A percentile compares a stretch with the other conserved stretches of the same genome.
These are phyloP conservation scores for Galendromus occidentalis DNA, from an alignment of 1,140 invertebrate species.

Conservation along the genomic window DNA sequence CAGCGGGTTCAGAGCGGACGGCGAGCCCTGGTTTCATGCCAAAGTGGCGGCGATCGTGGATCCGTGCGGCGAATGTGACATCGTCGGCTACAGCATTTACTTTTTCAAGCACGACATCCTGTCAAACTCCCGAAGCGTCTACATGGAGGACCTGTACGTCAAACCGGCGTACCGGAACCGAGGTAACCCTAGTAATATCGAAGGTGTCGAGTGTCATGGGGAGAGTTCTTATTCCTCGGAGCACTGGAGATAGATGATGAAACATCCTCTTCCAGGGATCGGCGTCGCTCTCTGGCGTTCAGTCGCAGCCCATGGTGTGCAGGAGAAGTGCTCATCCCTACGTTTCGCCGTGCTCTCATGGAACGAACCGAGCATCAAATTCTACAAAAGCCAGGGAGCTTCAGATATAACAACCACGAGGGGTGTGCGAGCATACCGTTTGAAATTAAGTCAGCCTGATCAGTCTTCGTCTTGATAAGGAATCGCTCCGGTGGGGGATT, in stretches of 20 bases:
- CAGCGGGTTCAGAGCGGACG: too few relatives aligned
- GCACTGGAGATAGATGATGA: too few relatives aligned
- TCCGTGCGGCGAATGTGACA: not conserved
- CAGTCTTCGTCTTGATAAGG: too few relatives aligned
- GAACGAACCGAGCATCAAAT: not conserved
- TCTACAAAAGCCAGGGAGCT: not conserved
- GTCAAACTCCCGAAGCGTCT: not conserved
- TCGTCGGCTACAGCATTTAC: not conserved
- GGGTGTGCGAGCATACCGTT: not conserved
- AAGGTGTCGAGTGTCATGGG: too few relatives aligned
- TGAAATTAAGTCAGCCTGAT: not conserved
- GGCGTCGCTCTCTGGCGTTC: not conserved
- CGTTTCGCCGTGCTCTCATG: not conserved
- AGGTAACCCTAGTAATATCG: not conserved
- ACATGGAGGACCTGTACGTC: conserved; percentile 6
- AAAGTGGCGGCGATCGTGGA: not conserved
- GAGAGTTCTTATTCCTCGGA: too few relatives aligned
- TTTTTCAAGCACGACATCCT: not conserved
- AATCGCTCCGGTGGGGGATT: too few relatives aligned
- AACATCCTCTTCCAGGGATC: not conserved
- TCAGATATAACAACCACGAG: not conserved
- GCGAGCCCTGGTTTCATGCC: not conserved
- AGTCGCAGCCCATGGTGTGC: not conserved
- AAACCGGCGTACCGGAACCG: not conserved
- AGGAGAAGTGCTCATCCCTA: not conserved